Evolutionary conservation across 2,888 invertebrate genomes (phyloP).

Genomic region (Eristalinus sepulchralis): DNA sequence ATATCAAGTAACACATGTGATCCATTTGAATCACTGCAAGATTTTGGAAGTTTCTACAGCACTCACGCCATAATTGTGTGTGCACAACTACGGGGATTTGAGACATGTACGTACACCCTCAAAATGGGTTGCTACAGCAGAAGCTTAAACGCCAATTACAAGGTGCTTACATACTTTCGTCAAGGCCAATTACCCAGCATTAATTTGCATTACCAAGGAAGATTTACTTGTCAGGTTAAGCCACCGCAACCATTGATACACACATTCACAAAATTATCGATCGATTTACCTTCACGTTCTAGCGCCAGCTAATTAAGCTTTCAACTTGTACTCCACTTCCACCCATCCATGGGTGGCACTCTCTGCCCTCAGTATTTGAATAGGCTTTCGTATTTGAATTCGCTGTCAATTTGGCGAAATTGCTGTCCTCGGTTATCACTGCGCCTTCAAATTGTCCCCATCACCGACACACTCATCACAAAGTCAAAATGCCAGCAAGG

Average conservation of each 20-base stretch:
- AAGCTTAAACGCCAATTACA: neutral
- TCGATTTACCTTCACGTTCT: neutral
- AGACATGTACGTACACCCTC: too few species aligned
- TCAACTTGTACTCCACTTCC: neutral
- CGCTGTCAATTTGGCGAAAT: neutral
- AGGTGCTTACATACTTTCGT: neutral
- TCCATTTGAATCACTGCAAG: too few species aligned
- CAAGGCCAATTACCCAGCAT: neutral
- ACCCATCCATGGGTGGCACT: neutral
- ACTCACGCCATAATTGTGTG: too few species aligned
- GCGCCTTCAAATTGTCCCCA: neutral
- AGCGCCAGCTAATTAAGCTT: neutral
- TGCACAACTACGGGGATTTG: too few species aligned
- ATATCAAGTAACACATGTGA: too few species aligned
- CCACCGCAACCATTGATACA: neutral
- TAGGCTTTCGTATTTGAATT: neutral
- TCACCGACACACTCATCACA: neutral
- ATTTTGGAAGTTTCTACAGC: too few species aligned
- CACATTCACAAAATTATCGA: neutral
- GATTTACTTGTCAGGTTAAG: neutral
- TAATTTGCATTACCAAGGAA: neutral
- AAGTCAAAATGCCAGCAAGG: neutral
- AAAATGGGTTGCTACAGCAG: neutral
- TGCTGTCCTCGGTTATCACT: neutral
- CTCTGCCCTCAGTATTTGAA: neutral